Evolutionary conservation across 2,113 vertebrate genomes (phyloP), one percentile per base, ranked within the genome.

Genomic region (Zapus hudsonius): DNA sequence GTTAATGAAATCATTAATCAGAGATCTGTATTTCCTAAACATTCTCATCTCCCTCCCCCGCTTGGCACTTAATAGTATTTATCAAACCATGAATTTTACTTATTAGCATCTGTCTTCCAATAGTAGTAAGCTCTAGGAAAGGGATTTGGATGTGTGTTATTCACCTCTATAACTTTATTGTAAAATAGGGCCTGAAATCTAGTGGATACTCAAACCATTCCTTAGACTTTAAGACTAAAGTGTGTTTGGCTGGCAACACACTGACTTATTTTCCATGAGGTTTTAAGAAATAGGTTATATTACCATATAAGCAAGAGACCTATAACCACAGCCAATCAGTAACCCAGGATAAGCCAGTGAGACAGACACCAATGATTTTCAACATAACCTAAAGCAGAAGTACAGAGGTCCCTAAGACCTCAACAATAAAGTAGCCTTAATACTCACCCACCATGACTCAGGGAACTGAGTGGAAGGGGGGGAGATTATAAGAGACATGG

Each of bases 161-260:
- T 63, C 23, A 1, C 19, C 40, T 42, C 15, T 87, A 0, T 38
- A 33, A 42, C 15, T 4, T 44, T 38, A 70, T 3, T 67, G 31
- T 23, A 17, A 59, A 70, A 67, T 11, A 79, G 55, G 20, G 27
- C 12, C 42, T 70, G 6, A 12, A 15, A 13, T 5, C 27, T 5
- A 31, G 38, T 17, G 22, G 63, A 78, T 6, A 29, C 13, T 52
- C 76, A 11, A 22, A 40, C 57, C 87, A 85, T 94, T 61, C 73
- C 59, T 83, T 72, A 92, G 44, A 91, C 81, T 87, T 75, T 69
- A 92, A 92, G 38, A 13, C 44, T 8, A 83, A 31, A 94, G 93
- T 42, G 72, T 27, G 72, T 84, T 79, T 86, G 11, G 33, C 4
- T 91, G 52, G 52, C 52, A 3, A 2, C 52, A 52, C 16, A 52